Base-by-base conservation (phyloP, 1,140 invertebrate species). In the Drosophila pseudoobscura region DNA sequence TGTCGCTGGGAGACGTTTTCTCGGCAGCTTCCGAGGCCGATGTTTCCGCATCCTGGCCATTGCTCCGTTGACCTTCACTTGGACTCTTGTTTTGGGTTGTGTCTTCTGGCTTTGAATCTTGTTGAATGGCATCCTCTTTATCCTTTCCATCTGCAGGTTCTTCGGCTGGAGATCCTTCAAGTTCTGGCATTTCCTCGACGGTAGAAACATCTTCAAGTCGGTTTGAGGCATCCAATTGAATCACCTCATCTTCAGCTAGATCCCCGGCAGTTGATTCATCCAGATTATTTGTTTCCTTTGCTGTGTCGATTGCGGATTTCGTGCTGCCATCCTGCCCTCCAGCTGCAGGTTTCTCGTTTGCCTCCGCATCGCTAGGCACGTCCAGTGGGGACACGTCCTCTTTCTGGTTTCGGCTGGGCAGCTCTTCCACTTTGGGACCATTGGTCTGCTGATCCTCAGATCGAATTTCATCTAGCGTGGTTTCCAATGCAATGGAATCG, bases 161-260 rank as follows among this genome's bases (percentile, higher is more conserved):
- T 4, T 43, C 7, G 20, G 39, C 35, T 2, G 52, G 41, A 15
- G 15, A 1, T 15, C 6, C 2, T 15, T 56, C 52, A 5, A 26
- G 8, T 3, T 55, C 20, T 0, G 24, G 15, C 5, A 22, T 49
- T 49, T 22, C 22, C 13, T 49, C 11, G 20, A 13, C 2, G 2
- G 17, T 24, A 13, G 46, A 49, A 22, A 22, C 24, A 13, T 60
- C 45, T 6, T 35, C 9, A n/a, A 15, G 8, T 9, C 17, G 15
- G n/a, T 5, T 44, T 4, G 63, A 66, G 6, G 49, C 22, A 35
- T 64, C 60, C 26, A 66, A 31, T n/a, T 46, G 39, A 26, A 64
- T 65, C 6, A 15, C 20, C 17, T 65, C 22, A 15, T 39, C 47
- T 20, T 26, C 22, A 39, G 11, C 13, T 9, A 11, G 4, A 9